These are phyloP conservation scores for Merluccius polli DNA, from an alignment of 2,797 vertebrate species.

Conservation along the genomic window DNA sequence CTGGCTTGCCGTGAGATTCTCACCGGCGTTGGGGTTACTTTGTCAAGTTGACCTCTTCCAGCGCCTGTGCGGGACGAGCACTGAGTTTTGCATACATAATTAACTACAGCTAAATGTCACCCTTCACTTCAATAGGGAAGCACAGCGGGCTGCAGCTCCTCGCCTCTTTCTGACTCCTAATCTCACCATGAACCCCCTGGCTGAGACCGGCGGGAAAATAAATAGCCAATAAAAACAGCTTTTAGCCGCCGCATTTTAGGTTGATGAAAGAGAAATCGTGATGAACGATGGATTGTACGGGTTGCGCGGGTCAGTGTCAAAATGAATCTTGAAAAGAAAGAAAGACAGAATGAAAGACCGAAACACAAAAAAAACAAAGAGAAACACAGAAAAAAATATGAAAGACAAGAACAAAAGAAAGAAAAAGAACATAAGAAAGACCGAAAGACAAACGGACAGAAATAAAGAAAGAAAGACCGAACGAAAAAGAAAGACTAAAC, in stretches of 20 bases:
- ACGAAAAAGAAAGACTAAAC: no score
- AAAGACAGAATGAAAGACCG: neutral
- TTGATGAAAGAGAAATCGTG: neutral
- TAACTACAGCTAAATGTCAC: conserved; percentile 74
- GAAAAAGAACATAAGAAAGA: neutral
- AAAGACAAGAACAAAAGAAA: neutral
- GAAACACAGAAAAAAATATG: neutral
- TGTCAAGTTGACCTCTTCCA: conserved; percentile 71
- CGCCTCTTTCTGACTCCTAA: conserved; percentile 61
- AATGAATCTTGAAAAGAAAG: neutral
- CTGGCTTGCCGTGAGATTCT: conserved; percentile 57
- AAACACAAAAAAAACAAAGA: neutral
- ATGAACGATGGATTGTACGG: neutral
- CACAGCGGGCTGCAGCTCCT: conserved; percentile 59
- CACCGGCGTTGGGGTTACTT: conserved; percentile 67
- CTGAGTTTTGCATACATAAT: conserved; percentile 76
- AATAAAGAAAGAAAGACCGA: neutral
- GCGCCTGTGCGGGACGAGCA: conserved; percentile 53
- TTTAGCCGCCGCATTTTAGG: no score
- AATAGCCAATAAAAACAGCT: neutral
- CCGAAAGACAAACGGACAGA: neutral
- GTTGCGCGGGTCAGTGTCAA: no score
- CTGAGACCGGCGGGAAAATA: neutral
- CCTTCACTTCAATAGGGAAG: conserved; percentile 64
- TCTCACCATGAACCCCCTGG: conserved; percentile 41